Evolutionary conservation across 2,888 invertebrate species (phyloP).

Genomic region (Corbicula japonica): DNA sequence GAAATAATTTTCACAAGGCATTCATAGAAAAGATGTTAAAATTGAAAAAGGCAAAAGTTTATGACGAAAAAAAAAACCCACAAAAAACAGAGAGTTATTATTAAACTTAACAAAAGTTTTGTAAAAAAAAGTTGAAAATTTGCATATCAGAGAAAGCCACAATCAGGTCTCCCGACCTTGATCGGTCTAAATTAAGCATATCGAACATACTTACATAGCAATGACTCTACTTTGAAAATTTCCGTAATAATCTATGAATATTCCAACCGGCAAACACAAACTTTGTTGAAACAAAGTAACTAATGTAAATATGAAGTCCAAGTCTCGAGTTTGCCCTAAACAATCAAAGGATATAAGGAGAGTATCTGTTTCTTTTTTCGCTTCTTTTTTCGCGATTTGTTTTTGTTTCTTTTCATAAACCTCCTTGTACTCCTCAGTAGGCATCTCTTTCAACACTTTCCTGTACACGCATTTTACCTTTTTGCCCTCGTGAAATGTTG

Average conservation of each 20-base stretch:
- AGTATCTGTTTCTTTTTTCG: background rate
- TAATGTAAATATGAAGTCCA: slow-evolving; percentile 68
- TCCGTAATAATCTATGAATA: slow-evolving; percentile 78
- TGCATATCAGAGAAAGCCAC: too few relatives aligned
- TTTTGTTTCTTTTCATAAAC: too few relatives aligned
- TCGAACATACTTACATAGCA: slow-evolving; percentile 63
- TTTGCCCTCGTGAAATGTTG: slow-evolving; percentile 2
- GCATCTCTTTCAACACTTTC: slow-evolving; percentile 28
- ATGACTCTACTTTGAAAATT: slow-evolving; percentile 77
- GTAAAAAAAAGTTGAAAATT: too few relatives aligned
- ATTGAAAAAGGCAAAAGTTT: too few relatives aligned
- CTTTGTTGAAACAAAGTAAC: slow-evolving; percentile 68
- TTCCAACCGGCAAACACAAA: slow-evolving; percentile 72
- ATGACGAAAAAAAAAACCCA: too few relatives aligned
- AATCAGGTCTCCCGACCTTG: too few relatives aligned
- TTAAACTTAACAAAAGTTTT: too few relatives aligned
- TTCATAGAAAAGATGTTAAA: too few relatives aligned
- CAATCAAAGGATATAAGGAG: slow-evolving; percentile 27
- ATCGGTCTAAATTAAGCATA: too few relatives aligned
- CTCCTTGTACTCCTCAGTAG: slow-evolving; percentile 25
- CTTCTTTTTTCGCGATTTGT: too few relatives aligned
- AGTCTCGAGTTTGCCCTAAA: slow-evolving; percentile 63
- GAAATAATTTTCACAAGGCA: too few relatives aligned
- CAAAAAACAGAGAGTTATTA: too few relatives aligned
- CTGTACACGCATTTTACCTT: slow-evolving; percentile 31